These are phyloP conservation scores for Menidia beryllina DNA, from an alignment of 2,113 vertebrate species.

Conservation along the genomic window DNA sequence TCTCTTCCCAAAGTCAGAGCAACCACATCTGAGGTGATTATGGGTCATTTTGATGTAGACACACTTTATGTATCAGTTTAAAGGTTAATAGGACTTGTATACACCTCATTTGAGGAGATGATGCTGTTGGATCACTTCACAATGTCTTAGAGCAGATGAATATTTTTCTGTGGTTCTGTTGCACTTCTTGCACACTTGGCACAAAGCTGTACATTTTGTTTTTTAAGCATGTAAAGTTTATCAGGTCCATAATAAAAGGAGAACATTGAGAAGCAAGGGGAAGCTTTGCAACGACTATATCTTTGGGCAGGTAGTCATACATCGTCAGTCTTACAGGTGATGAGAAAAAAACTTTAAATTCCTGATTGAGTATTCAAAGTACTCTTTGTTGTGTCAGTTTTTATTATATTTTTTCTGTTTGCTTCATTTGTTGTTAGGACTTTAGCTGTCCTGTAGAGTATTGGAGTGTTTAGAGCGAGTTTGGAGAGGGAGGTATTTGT, in stretches of 20 bases:
- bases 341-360: not conserved
- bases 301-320: too few relatives aligned
- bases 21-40: constrained; percentile 23
- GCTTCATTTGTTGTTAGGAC: not conserved
- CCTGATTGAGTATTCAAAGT: too few relatives aligned
- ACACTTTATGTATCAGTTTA: not conserved
- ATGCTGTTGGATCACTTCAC: not conserved
- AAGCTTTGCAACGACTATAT: not conserved
- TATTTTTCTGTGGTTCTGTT: not conserved
- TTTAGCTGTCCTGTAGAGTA: not conserved
- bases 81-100: not conserved
- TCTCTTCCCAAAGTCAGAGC: constrained; percentile 25
- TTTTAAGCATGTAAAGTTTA: too few relatives aligned
- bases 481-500: not conserved
- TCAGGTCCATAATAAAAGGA: too few relatives aligned
- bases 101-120: not conserved
- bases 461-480: not conserved
- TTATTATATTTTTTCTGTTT: not conserved
- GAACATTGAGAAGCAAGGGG: not conserved
- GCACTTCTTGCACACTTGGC: not conserved
- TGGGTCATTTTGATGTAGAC: not conserved
- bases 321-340: not conserved
- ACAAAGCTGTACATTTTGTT: not conserved
- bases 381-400: too few relatives aligned
- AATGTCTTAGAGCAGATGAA: not conserved